phyloP scores from a whole-genome alignment of 2,113 vertebrate genomes.

The Dicaeum eximium region DNA sequence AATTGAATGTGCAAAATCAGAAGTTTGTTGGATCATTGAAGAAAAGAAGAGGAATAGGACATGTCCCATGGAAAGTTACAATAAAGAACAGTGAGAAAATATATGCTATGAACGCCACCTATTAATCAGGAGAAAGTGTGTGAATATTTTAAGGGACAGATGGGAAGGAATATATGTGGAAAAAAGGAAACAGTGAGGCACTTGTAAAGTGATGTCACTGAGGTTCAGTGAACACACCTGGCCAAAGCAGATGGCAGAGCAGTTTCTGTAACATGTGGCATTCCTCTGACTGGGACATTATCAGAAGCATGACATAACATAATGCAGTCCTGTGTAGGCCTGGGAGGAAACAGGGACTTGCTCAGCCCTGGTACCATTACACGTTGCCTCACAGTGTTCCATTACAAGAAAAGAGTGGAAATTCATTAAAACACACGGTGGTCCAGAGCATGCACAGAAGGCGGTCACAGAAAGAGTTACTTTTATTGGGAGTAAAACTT shows the following conservation, averaged over 20 bases:
- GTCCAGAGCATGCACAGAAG: slow-evolving; percentile 35
- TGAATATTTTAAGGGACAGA: background rate
- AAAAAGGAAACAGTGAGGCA: background rate
- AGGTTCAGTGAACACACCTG: background rate
- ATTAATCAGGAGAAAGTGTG: background rate
- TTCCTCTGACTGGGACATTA: background rate
- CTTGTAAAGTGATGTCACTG: background rate
- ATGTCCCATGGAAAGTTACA: background rate
- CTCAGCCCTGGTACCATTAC: background rate
- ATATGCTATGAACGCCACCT: background rate
- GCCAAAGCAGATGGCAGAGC: background rate
- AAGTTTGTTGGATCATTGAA: background rate
- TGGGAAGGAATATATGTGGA: background rate
- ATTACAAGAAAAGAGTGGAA: slow-evolving; percentile 53
- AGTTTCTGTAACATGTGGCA: background rate
- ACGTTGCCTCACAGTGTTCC: background rate
- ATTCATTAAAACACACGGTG: slow-evolving; percentile 60
- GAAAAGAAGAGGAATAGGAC: background rate
- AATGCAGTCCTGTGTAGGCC: background rate
- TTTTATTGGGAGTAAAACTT: slow-evolving; percentile 64
- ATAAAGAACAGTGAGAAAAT: background rate
- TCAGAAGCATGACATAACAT: background rate
- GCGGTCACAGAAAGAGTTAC: slow-evolving; percentile 53
- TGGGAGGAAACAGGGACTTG: background rate
- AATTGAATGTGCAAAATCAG: background rate